Evolutionary conservation across 2,113 vertebrate genomes (phyloP).

Genomic region (Deroptyus accipitrinus): DNA sequence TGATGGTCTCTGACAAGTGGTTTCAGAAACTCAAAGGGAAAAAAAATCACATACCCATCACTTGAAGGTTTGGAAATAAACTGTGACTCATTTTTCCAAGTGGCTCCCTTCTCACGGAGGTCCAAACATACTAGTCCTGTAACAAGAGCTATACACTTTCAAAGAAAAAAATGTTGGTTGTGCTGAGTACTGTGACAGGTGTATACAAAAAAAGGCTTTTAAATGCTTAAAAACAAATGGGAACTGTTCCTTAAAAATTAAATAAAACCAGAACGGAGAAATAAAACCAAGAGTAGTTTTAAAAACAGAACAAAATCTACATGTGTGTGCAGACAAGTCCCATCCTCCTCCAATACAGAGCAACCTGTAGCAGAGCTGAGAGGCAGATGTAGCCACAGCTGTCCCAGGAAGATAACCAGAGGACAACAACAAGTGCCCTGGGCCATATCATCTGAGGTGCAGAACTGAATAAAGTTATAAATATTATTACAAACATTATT

Average conservation of each 20-base stretch:
- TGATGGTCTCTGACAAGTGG: not conserved
- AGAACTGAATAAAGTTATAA: not conserved
- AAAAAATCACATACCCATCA: not conserved
- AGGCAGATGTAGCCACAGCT: not conserved
- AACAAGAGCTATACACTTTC: not conserved
- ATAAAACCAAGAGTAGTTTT: not conserved
- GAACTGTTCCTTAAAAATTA: not conserved
- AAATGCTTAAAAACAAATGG: not conserved
- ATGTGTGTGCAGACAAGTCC: not conserved
- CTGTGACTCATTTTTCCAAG: not conserved
- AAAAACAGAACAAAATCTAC: not conserved
- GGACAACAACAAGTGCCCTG: not conserved
- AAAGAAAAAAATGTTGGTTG: not conserved
- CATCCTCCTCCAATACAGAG: not conserved
- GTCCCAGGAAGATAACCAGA: not conserved
- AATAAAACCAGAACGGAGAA: not conserved
- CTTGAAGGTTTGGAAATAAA: conserved; percentile 3
- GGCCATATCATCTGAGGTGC: not conserved
- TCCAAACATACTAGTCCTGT: not conserved
- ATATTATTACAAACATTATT: not conserved
- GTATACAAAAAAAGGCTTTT: not conserved
- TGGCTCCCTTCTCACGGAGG: not conserved
- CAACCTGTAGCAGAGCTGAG: not conserved
- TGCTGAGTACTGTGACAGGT: not conserved
- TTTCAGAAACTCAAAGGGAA: not conserved